These are phyloP conservation scores for Anastatus disparis DNA, from an alignment of 1,140 invertebrate genomes.

Conservation along the genomic window DNA sequence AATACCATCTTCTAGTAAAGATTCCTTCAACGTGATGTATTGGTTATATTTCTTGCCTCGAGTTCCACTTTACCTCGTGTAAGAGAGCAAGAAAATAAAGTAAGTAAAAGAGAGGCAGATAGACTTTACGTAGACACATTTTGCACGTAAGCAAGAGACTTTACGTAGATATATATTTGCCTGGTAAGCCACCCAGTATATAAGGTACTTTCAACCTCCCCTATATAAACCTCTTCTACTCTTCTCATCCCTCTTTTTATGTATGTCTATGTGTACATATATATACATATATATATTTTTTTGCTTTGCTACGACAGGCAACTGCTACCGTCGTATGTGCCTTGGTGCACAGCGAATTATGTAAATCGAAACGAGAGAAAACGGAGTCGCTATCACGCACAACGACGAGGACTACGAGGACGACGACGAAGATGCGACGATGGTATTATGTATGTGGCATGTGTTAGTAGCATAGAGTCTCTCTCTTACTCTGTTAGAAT, in stretches of 20 bases:
- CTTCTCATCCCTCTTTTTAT: slow-evolving; percentile 23
- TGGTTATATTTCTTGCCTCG: slow-evolving; percentile 6
- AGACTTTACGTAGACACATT: slow-evolving; percentile 1
- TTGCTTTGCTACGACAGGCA: no score
- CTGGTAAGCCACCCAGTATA: slow-evolving; percentile 37
- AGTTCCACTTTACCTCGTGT: neutral
- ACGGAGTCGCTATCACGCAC: slow-evolving; percentile 53
- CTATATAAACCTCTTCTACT: slow-evolving; percentile 36
- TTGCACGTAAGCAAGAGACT: no score
- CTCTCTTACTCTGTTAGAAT: no score
- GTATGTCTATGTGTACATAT: no score
- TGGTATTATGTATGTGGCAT: slow-evolving; percentile 23
- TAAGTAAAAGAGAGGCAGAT: no score
- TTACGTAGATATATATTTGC: slow-evolving; percentile 12
- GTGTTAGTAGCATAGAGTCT: slow-evolving; percentile 26
- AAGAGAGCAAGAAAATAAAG: no score
- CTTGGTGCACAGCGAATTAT: slow-evolving; percentile 51
- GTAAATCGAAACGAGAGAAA: slow-evolving; percentile 54
- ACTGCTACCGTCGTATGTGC: neutral
- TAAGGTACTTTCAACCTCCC: no score
- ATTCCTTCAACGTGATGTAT: slow-evolving; percentile 19
- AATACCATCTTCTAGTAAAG: slow-evolving; percentile 1
- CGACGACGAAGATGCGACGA: neutral
- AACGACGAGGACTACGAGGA: slow-evolving; percentile 42
- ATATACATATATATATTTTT: no score